Evolutionary conservation across 1,140 invertebrate species (phyloP), one percentile per base, ranked within the genome.

Genomic region (Dinoponera quadriceps): DNA sequence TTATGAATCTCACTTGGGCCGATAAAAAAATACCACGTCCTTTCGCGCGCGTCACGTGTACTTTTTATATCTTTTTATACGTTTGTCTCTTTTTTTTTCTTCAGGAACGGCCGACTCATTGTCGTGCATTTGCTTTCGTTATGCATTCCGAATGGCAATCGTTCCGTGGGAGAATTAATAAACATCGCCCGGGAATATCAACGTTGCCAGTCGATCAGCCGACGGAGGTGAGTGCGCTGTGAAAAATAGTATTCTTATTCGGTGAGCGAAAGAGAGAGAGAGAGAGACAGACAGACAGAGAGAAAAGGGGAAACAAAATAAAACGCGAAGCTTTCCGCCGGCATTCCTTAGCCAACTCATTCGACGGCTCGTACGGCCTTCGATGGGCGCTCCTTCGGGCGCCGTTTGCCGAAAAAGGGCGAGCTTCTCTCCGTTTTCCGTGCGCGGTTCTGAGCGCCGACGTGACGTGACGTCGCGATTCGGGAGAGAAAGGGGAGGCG

Each of bases 381-480:
- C 25, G 22, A 57, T 2, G 13, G 22, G 22, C 16, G 54, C 0
- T 33, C 14, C 16, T 20, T 9, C 3, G 14, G 51, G 22, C 16
- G 54, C 51, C 33, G 54, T 78, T 57, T 55, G 38, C 14, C 27
- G n/a, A 27, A 4, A 29, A 74, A 22, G 25, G 72, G 7, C 3
- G 22, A 20, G 22, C 7, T 9, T 3, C 38, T 44, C 38, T 44
- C 38, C 7, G 4, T 25, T 54, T 33, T 13, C 29, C 51, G 18
- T 27, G n/a, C 14, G 33, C 29, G 29, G 5, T 16, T 78, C 55
- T 13, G 51, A 55, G 38, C 33, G 74, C 44, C 74, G 5, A 20
- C 18, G 62, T 57, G 49, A 63, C 20, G 74, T 38, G 48, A 65
- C 62, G 48, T 13, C 18, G 22, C 29, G 62, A 80, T 71, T 71